Evolutionary conservation across 2,888 invertebrate genomes (phyloP).

Genomic region (Sarcophaga variegata): DNA sequence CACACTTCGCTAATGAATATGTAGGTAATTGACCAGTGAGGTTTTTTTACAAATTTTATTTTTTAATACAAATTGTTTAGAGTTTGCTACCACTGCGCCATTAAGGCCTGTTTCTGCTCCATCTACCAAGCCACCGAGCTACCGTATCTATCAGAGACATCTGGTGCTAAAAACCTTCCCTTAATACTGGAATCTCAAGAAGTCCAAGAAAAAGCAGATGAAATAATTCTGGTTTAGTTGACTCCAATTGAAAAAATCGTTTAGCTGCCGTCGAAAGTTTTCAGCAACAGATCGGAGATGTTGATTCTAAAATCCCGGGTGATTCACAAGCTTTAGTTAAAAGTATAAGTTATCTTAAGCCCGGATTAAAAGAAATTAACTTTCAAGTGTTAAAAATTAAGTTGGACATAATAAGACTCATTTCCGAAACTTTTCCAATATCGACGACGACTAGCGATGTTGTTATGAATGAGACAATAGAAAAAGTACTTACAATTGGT

Average conservation of each 20-base stretch:
- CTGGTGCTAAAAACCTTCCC: constrained; percentile 67
- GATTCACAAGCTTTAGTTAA: constrained; percentile 89
- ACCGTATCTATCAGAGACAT: constrained; percentile 78
- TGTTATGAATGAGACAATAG: constrained; percentile 90
- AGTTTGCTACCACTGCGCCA: no score
- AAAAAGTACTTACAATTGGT: constrained; percentile 82
- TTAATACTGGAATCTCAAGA: constrained; percentile 54
- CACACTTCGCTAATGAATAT: no score
- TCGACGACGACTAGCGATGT: constrained; percentile 88
- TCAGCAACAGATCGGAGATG: constrained; percentile 84
- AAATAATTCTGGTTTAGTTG: constrained; percentile 87
- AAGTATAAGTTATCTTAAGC: constrained; percentile 89
- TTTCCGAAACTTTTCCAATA: constrained; percentile 89
- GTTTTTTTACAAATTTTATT: no score
- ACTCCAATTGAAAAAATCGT: constrained; percentile 93
- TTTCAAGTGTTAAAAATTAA: constrained; percentile 94
- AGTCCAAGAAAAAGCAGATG: constrained; percentile 88
- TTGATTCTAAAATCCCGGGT: constrained; percentile 85
- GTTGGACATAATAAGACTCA: constrained; percentile 89
- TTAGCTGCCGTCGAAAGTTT: constrained; percentile 89
- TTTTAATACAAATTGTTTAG: no score
- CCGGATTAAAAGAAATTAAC: constrained; percentile 93
- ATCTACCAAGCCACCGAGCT: constrained; percentile 76
- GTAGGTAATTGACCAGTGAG: no score
- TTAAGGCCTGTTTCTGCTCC: constrained; percentile 79